Evolutionary conservation across 1,140 invertebrate species (phyloP), one percentile per base, ranked within the genome.

Genomic region (Drosophila repletoides): DNA sequence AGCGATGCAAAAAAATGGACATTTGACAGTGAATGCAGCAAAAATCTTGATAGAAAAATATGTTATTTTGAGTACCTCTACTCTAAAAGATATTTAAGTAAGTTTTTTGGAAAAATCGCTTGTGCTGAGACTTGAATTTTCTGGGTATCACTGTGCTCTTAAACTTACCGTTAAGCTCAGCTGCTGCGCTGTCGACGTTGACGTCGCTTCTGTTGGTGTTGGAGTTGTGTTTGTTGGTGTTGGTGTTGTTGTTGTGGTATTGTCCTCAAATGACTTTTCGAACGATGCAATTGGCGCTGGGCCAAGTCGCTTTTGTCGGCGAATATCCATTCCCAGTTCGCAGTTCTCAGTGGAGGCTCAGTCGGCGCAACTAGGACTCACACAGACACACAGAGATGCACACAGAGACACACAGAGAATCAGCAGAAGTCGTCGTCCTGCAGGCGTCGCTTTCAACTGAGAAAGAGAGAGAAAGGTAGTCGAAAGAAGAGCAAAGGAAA

Each of bases 221-320:
- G 56, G 5, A 53, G 58, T 5, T 45, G 49, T 1, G 41, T 49
- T 5, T 59, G 69, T 10, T 64, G 65, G 3, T 46, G 33, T 5
- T 43, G 28, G 15, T 58, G 75, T 19, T 70, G 75, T 3, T 52
- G 63, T 15, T 40, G 80, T 81, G 64, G 83, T 68, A 87, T 81
- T 83, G 76, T 96, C 95, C 91, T 97, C 96, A 91, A 97, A 97
- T 71, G 96, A 97, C 88, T 96, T 95, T 91, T 97, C 96, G 91
- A 97, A 97, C 65, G 96, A 97, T 89, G 97, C 96, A 91, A 97
- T 95, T 87, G 97, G 97, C 86, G 97, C 96, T 89, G 95, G 95
- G 91, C 96, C 96, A 92, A 95, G 94, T 90, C 95, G 93, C 91
- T 93, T 93, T 91, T 94, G 94, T 63, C 91, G 80, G 46, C 88